A percentile compares a stretch with the other conserved stretches of the same genome.
phyloP scores from a whole-genome alignment of 53 echinoderm and acorn worm genomes.

The Holothuria leucospilota region DNA sequence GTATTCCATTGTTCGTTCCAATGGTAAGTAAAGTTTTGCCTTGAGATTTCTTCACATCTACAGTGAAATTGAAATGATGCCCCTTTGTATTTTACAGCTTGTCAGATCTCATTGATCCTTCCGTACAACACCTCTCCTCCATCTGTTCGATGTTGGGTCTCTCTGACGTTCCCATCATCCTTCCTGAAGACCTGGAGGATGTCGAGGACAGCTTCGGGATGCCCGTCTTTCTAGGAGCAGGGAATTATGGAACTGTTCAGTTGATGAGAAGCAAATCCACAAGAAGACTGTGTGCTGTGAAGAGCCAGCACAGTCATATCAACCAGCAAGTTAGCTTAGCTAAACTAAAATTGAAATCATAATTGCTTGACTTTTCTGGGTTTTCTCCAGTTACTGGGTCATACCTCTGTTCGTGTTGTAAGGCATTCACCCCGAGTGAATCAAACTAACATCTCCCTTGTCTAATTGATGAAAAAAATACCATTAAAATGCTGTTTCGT shows the following conservation, averaged over 20 bases:
- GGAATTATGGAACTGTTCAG: background rate
- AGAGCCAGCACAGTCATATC: conserved; percentile 8
- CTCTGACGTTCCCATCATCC: background rate
- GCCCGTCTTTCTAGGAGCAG: conserved; percentile 21
- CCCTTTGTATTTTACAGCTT: background rate
- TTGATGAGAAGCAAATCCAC: conserved; percentile 17
- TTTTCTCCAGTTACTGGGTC: no score
- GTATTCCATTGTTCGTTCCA: no score
- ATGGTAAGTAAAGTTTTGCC: no score
- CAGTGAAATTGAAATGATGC: no score
- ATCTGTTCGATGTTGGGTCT: conserved; percentile 15
- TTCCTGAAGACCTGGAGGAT: background rate
- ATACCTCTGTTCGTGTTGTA: no score
- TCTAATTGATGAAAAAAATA: no score
- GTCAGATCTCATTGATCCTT: background rate
- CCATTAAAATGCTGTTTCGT: no score
- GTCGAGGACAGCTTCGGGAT: conserved; percentile 11
- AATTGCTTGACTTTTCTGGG: no score
- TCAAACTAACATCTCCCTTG: no score
- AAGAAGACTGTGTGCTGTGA: background rate
- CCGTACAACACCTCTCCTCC: background rate
- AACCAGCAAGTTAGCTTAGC: background rate
- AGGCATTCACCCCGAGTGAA: no score
- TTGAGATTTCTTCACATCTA: no score
- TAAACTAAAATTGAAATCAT: no score